Conservation (phyloP, 2,888 invertebrate genomes). For the Willowsia nigromaculata region DNA sequence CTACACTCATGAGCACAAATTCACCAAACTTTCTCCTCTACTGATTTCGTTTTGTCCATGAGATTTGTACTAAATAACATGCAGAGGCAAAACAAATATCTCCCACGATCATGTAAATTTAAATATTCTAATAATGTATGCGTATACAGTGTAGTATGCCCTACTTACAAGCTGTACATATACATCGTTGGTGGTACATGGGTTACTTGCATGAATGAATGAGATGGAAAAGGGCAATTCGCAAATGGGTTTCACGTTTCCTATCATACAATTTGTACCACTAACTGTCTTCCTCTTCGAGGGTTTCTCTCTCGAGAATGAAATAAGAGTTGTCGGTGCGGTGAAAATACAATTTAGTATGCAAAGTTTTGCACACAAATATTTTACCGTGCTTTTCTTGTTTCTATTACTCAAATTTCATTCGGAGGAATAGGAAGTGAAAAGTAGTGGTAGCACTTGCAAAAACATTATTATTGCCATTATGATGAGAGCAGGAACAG, state of each 20-base stretch:
- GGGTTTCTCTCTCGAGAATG: conserved; percentile 9
- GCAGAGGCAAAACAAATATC: too few species aligned
- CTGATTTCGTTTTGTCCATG: too few species aligned
- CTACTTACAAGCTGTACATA: too few species aligned
- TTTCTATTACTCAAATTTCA: conserved; percentile 46
- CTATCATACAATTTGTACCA: conserved; percentile 37
- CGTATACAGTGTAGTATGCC: too few species aligned
- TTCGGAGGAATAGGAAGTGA: background rate
- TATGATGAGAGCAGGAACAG: background rate
- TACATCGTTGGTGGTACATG: background rate
- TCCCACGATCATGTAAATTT: too few species aligned
- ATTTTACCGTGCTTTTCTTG: conserved; percentile 39
- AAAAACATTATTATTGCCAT: background rate
- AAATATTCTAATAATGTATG: too few species aligned
- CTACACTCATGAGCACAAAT: too few species aligned
- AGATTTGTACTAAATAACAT: too few species aligned
- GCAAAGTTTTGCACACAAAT: conserved; percentile 60
- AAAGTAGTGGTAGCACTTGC: background rate
- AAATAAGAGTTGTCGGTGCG: conserved; percentile 49
- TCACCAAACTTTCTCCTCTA: too few species aligned
- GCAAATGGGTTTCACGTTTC: conserved; percentile 50
- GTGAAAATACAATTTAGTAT: conserved; percentile 56
- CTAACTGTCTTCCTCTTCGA: conserved; percentile 27
- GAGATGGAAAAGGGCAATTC: conserved; percentile 42
- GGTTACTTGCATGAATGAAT: conserved; percentile 25